Conservation (phyloP, 1,140 invertebrate species). For the Hyposmocoma kahamanoa region DNA sequence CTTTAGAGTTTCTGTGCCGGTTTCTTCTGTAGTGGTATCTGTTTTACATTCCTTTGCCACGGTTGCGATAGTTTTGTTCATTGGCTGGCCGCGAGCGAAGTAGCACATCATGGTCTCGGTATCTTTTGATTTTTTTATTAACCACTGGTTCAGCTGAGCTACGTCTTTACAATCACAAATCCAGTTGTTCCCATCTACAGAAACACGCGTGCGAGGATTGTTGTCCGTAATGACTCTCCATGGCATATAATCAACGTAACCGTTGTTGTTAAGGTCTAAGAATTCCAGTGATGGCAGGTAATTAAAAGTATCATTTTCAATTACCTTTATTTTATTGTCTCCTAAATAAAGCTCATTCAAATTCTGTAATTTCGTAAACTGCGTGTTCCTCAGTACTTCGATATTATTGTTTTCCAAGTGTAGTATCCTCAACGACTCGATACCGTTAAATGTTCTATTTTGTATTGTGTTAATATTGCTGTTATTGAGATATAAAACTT, state of each 20-base stretch:
- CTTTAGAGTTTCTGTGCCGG: conserved; percentile 71
- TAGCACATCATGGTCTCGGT: conserved; percentile 67
- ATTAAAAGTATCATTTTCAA: conserved; percentile 85
- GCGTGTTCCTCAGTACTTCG: conserved; percentile 83
- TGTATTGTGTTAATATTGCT: conserved; percentile 85
- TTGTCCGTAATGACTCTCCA: conserved; percentile 77
- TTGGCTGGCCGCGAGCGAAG: conserved; percentile 57
- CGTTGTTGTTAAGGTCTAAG: conserved; percentile 86
- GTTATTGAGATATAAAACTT: conserved; percentile 88
- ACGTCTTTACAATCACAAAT: conserved; percentile 82
- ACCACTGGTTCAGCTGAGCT: conserved; percentile 78
- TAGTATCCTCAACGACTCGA: conserved; percentile 81
- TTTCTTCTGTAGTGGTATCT: conserved; percentile 61
- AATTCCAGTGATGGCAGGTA: conserved; percentile 83
- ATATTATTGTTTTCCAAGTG: conserved; percentile 89
- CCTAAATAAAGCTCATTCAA: conserved; percentile 87
- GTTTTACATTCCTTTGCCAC: conserved; percentile 67
- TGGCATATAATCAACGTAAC: conserved; percentile 83
- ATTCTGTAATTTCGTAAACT: conserved; percentile 82
- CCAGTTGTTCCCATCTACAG: conserved; percentile 82
- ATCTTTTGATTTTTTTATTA: conserved; percentile 69
- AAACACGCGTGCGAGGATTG: conserved; percentile 75
- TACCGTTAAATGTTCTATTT: conserved; percentile 90
- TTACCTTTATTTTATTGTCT: conserved; percentile 82
- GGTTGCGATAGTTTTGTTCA: conserved; percentile 66